These are phyloP conservation scores for Noctua janthina DNA, from an alignment of 2,888 invertebrate genomes.

Conservation along the genomic window DNA sequence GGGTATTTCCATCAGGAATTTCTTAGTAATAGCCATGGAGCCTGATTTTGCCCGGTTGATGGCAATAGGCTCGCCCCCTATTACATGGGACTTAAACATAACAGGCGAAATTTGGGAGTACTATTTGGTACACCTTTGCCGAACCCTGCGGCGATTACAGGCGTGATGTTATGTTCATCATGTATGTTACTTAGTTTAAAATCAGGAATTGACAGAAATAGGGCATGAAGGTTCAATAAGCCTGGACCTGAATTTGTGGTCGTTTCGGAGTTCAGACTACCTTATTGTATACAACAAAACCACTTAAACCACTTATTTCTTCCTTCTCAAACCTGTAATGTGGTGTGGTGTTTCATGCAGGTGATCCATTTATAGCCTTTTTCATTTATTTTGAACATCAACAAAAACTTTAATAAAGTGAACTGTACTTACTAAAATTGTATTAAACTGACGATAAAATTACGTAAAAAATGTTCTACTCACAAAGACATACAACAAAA, in stretches of 20 bases:
- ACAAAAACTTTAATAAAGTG: background rate
- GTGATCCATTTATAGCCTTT: background rate
- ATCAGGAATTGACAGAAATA: too few species aligned
- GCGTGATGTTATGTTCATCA: too few species aligned
- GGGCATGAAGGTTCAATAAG: background rate
- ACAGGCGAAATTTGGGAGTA: too few species aligned
- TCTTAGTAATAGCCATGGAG: background rate
- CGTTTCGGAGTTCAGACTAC: background rate
- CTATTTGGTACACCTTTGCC: too few species aligned
- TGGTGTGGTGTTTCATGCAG: background rate
- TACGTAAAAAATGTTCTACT: background rate
- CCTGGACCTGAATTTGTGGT: background rate
- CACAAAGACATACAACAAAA: conserved; percentile 1
- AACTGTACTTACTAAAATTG: background rate
- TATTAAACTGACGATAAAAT: background rate
- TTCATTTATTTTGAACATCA: background rate
- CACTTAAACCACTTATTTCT: background rate
- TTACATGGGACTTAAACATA: too few species aligned
- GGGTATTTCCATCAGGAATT: background rate
- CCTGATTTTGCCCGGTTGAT: background rate
- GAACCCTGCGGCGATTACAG: too few species aligned
- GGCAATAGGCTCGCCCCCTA: background rate
- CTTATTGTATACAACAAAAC: too few species aligned
- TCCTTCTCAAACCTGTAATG: background rate
- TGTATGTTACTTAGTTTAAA: too few species aligned